Evolutionary conservation across 1,140 invertebrate species (phyloP).

Genomic region (Saccostrea cuccullata): DNA sequence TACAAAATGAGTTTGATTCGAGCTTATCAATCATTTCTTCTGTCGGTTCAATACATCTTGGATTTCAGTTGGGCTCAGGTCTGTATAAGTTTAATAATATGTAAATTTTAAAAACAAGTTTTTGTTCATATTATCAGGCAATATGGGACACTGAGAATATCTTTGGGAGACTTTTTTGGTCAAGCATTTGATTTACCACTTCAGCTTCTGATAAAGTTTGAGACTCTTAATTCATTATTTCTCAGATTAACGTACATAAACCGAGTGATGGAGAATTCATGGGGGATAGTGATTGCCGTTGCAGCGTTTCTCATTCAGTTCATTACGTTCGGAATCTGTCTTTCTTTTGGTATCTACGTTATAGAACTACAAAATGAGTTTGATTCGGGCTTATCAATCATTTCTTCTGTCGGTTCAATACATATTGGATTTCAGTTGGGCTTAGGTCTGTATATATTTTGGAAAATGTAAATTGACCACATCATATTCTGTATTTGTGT

Average conservation of each 20-base stretch:
- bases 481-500: no score
- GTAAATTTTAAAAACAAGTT: no score
- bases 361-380: slow-evolving; percentile 64
- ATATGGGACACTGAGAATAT: no score
- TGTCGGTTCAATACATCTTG: slow-evolving; percentile 62
- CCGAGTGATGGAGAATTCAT: background rate
- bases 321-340: slow-evolving; percentile 59
- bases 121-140: no score
- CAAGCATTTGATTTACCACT: no score
- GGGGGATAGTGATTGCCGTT: slow-evolving; percentile 59
- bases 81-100: slow-evolving; percentile 8
- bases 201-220: no score
- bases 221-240: no score
- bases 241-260: no score
- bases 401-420: slow-evolving; percentile 62
- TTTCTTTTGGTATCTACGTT: slow-evolving; percentile 64
- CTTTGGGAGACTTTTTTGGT: no score
- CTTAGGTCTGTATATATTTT: slow-evolving; percentile 53
- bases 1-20: slow-evolving; percentile 58
- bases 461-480: no score
- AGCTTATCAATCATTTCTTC: slow-evolving; percentile 57
- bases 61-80: slow-evolving; percentile 64
- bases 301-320: slow-evolving; percentile 68
- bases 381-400: slow-evolving; percentile 50
- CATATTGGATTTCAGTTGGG: slow-evolving; percentile 63